phyloP scores from a whole-genome alignment of 1,140 invertebrate species.

The Tetramorium parvispinum region DNA sequence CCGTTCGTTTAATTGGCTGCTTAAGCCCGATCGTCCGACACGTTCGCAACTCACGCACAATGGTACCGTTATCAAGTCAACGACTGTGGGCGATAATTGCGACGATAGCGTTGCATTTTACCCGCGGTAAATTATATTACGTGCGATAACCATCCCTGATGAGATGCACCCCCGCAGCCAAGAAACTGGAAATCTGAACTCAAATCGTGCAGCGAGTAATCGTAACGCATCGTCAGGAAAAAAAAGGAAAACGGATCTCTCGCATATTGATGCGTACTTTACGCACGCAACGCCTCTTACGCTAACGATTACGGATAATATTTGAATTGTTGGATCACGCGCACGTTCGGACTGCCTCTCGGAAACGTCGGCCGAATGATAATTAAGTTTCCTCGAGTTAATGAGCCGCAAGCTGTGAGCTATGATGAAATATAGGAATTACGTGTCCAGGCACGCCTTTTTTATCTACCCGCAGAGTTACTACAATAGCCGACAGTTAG shows the following conservation, averaged over 20 bases:
- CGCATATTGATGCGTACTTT: neutral
- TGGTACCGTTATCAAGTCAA: slow-evolving; percentile 48
- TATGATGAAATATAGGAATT: slow-evolving; percentile 17
- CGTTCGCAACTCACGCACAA: slow-evolving; percentile 6
- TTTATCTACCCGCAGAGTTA: slow-evolving; percentile 64
- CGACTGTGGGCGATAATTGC: slow-evolving; percentile 39
- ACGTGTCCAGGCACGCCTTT: slow-evolving; percentile 39
- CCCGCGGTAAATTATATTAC: slow-evolving; percentile 37
- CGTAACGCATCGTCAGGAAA: neutral
- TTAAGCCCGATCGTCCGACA: slow-evolving; percentile 24
- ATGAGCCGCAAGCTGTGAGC: neutral
- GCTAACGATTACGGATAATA: neutral
- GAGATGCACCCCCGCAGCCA: neutral
- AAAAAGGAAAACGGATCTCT: neutral
- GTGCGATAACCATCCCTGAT: slow-evolving; percentile 32
- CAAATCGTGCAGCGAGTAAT: neutral
- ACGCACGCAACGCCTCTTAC: neutral
- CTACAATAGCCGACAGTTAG: slow-evolving; percentile 80
- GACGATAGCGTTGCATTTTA: slow-evolving; percentile 51
- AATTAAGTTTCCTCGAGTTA: slow-evolving; percentile 58
- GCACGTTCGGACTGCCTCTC: neutral
- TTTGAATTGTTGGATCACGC: slow-evolving; percentile 18
- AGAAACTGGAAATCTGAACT: slow-evolving; percentile 25
- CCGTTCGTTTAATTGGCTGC: slow-evolving; percentile 24
- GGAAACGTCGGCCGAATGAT: neutral